Percentiles rank a stretch among this genome's conserved stretches.
These are phyloP conservation scores for Myocastor coypus DNA, from an alignment of 2,113 vertebrate genomes.

Conservation along the genomic window DNA sequence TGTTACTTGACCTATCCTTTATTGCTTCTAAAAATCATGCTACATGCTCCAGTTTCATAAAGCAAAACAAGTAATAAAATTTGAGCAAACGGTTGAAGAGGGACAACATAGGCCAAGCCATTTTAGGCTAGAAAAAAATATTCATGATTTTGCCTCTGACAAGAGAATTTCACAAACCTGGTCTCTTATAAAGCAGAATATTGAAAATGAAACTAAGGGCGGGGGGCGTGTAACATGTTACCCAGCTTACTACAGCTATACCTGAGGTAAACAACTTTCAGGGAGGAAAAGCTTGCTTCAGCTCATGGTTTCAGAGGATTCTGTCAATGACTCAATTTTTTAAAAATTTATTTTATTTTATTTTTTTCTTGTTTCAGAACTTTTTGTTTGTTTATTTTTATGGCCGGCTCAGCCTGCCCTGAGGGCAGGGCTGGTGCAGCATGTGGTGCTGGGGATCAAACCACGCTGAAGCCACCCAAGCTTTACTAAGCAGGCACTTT, in stretches of 20 bases:
- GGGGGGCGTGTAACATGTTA: background rate
- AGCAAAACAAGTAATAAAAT: conserved; percentile 23
- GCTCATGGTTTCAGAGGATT: too few species aligned
- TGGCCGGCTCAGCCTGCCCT: too few species aligned
- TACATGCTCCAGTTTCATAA: background rate
- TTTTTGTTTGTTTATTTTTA: too few species aligned
- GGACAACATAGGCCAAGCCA: background rate
- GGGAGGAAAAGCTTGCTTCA: too few species aligned
- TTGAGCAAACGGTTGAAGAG: conserved; percentile 3
- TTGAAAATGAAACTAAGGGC: background rate
- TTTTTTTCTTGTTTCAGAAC: too few species aligned
- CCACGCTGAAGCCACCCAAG: too few species aligned
- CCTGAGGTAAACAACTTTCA: too few species aligned
- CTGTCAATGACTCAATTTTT: too few species aligned
- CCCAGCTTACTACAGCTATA: background rate
- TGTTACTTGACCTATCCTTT: background rate
- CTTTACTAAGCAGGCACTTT: too few species aligned
- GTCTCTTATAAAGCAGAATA: background rate
- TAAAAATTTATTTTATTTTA: too few species aligned
- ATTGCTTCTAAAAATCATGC: background rate
- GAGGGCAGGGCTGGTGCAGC: too few species aligned
- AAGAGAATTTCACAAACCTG: conserved; percentile 2
- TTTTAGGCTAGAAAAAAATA: background rate
- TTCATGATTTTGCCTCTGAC: background rate
- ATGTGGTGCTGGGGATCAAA: too few species aligned